Base-by-base conservation (phyloP, 1,140 invertebrate genomes). In the Lepidurus arcticus region DNA sequence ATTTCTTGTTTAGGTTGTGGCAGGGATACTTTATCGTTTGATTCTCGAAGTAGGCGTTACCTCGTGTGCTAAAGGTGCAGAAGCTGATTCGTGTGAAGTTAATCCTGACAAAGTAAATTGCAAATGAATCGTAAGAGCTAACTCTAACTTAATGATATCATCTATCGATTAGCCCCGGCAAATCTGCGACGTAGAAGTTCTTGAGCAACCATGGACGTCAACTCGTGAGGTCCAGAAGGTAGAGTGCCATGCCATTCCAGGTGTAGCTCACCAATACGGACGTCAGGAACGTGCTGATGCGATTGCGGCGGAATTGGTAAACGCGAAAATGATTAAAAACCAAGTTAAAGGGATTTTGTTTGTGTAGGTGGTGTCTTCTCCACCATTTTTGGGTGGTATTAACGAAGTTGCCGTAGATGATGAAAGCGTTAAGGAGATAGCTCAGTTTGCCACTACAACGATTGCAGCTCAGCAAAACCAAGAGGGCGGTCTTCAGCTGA, bases 1-100 rank as follows among this genome's bases (percentile, higher is more conserved):
- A n/a, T 7, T 21, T 65, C 1, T 65, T 65, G 53, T 65, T 65
- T 65, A 65, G 53, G 81, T 83, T 34, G 83, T 85, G 9, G 81
- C 83, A 74, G 85, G 84, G 74, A 82, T 83, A 74, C 78, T 85
- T 53, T 85, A 85, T 47, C 81, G 81, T 53, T 76, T 85, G 76
- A 81, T 81, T 73, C 53, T 85, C 11, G 81, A 81, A 74, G 80
- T 84, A 26, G 84, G 80, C 42, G 79, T 82, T 26, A 84, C 84
- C 8, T 75, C 81, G 45, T 85, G 84, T 73, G 75, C 74, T 42
- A 83, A 84, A 75, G 80, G 78, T 10, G 34, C 78, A 73, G 74
- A 80, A 26, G 75, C 42, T 34, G 81, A 80, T 8, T 7, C 5
- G 5, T 65, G 53, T 21, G 53, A 65, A 65, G 16, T 65, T 0